Percentiles rank a stretch among this genome's conserved stretches.
Evolutionary conservation across 2,113 vertebrate species (phyloP).

Genomic region (Ellobius talpinus): DNA sequence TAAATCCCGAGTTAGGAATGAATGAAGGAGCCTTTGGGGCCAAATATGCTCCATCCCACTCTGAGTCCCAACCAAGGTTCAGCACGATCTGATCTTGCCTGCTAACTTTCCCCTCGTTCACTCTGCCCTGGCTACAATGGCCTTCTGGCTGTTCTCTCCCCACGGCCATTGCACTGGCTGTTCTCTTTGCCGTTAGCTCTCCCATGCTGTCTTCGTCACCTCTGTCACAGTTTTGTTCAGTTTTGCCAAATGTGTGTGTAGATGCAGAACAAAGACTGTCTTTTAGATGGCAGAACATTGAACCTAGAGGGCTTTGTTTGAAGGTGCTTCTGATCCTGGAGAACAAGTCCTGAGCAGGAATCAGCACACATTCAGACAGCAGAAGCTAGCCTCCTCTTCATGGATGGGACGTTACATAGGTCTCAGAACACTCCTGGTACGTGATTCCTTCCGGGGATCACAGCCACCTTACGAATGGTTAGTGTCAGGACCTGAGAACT

Average conservation of each 20-base stretch:
- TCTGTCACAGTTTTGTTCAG: slow-evolving; percentile 4
- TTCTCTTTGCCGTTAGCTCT: neutral
- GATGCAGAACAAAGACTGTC: neutral
- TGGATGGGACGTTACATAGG: neutral
- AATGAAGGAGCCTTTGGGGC: neutral
- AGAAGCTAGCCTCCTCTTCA: neutral
- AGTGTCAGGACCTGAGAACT: neutral
- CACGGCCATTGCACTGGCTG: neutral
- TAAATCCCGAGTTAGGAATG: neutral
- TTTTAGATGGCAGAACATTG: neutral
- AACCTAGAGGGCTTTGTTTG: neutral
- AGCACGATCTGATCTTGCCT: neutral
- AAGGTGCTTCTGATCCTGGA: neutral
- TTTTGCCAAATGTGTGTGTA: neutral
- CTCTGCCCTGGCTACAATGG: neutral
- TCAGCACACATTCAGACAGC: neutral
- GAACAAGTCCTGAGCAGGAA: neutral
- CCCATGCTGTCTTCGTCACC: neutral
- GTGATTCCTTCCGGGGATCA: neutral
- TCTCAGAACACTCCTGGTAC: neutral
- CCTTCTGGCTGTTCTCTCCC: neutral
- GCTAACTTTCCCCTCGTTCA: neutral
- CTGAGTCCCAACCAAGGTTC: neutral
- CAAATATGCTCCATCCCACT: neutral
- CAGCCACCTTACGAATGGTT: neutral